These are phyloP conservation scores for Acestrorhynchus altus DNA, from an alignment of 2,797 vertebrate genomes.

Conservation along the genomic window DNA sequence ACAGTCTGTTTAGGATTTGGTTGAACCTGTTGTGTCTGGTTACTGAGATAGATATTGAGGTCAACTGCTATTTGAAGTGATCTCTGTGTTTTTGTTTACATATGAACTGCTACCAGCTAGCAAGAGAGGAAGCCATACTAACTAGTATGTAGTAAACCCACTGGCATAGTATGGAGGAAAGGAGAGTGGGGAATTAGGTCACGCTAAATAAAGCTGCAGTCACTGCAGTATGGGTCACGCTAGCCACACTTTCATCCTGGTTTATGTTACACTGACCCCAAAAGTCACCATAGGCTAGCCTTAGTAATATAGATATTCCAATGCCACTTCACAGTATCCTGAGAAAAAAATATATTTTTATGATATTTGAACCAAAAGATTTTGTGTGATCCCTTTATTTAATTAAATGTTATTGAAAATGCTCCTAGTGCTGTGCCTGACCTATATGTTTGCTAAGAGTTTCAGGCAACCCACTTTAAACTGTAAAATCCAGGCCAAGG, in stretches of 20 bases:
- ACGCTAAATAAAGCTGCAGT: slow-evolving; percentile 59
- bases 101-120: not conserved
- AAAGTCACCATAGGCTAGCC: slow-evolving; percentile 33
- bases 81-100: slow-evolving; percentile 49
- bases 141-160: slow-evolving; percentile 45
- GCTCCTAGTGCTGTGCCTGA: not conserved
- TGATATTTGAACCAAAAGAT: not conserved
- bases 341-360: slow-evolving; percentile 5
- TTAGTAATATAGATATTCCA: not conserved
- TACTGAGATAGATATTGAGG: not conserved
- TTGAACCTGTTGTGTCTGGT: slow-evolving; percentile 29
- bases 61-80: not conserved
- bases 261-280: slow-evolving; percentile 29
- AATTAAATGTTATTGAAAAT: not conserved
- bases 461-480: not conserved
- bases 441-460: not conserved
- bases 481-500: not conserved
- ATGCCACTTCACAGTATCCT: slow-evolving; percentile 16
- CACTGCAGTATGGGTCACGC: slow-evolving; percentile 29
- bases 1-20: slow-evolving; percentile 15
- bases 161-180: slow-evolving; percentile 27
- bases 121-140: not conserved
- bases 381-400: not conserved
- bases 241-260: slow-evolving; percentile 31
- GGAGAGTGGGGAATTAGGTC: slow-evolving; percentile 55